Conservation (phyloP, 2,888 invertebrate species). For the Halictus ligatus region DNA sequence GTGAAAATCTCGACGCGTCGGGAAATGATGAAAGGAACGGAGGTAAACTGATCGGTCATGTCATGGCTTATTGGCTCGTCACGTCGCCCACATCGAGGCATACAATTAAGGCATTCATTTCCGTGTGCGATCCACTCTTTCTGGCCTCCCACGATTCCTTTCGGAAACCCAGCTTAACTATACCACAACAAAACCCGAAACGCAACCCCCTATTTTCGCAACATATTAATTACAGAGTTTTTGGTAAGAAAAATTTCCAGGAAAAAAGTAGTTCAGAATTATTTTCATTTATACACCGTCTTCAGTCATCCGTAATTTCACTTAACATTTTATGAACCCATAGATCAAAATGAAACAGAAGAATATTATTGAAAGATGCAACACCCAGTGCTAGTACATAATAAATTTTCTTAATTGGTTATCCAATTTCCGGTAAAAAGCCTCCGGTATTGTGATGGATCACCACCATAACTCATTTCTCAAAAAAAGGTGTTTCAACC, state of each 20-base stretch:
- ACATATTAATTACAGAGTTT: not conserved
- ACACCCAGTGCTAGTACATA: not conserved
- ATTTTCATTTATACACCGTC: no score
- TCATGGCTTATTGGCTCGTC: constrained; percentile 81
- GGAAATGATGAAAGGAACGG: constrained; percentile 64
- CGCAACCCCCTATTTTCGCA: not conserved
- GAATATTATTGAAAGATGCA: no score
- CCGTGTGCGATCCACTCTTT: constrained; percentile 56
- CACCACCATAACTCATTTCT: not conserved
- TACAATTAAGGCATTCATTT: constrained; percentile 74
- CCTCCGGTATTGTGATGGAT: not conserved
- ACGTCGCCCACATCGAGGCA: constrained; percentile 80
- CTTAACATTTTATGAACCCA: no score
- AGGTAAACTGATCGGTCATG: constrained; percentile 81
- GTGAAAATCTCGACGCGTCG: constrained; percentile 62
- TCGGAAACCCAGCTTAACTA: not conserved
- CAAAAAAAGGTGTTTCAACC: not conserved
- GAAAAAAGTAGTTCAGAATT: no score
- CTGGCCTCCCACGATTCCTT: constrained; percentile 70
- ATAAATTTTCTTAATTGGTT: not conserved
- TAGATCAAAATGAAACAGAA: no score
- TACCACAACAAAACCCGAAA: not conserved
- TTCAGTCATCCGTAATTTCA: no score
- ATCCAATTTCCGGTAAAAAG: not conserved
- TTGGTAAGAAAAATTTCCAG: no score